Percentiles rank a stretch among this genome's conserved stretches.
phyloP scores from a whole-genome alignment of 1,140 invertebrate species.

The Conus betulinus region DNA sequence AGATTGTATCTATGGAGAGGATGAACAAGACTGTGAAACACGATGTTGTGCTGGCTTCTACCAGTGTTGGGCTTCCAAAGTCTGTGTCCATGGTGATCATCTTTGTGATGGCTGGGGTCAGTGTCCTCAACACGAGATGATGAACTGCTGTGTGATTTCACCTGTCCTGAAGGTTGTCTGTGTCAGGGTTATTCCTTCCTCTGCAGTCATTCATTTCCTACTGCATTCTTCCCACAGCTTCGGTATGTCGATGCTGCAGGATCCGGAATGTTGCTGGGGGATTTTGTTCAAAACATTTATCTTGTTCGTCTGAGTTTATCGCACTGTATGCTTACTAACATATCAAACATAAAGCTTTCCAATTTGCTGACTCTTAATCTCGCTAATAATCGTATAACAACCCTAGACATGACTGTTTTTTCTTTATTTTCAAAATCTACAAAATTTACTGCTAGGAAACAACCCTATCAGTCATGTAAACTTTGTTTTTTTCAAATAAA shows the following conservation, averaged over 20 bases:
- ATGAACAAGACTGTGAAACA: not conserved
- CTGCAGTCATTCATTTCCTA: not conserved
- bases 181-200: not conserved
- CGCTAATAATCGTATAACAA: not conserved
- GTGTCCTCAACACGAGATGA: not conserved
- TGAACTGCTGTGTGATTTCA: not conserved
- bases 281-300: not conserved
- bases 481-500: not conserved
- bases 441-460: not conserved
- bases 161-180: not conserved
- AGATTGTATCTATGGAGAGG: not conserved
- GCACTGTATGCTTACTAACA: not conserved
- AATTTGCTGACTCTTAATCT: not conserved
- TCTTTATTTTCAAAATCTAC: not conserved
- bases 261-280: not conserved
- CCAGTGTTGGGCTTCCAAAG: not conserved
- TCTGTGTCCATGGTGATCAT: not conserved
- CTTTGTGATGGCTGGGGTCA: not conserved
- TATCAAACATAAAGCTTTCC: not conserved
- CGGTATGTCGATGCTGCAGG: not conserved
- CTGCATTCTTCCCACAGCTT: not conserved
- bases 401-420: not conserved
- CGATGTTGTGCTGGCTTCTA: not conserved
- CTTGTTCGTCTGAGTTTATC: not conserved
- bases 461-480: not conserved